A percentile compares a stretch with the other conserved stretches of the same genome.
Conservation (phyloP, 2,113 vertebrate species). For the Monarcha castaneiventris region DNA sequence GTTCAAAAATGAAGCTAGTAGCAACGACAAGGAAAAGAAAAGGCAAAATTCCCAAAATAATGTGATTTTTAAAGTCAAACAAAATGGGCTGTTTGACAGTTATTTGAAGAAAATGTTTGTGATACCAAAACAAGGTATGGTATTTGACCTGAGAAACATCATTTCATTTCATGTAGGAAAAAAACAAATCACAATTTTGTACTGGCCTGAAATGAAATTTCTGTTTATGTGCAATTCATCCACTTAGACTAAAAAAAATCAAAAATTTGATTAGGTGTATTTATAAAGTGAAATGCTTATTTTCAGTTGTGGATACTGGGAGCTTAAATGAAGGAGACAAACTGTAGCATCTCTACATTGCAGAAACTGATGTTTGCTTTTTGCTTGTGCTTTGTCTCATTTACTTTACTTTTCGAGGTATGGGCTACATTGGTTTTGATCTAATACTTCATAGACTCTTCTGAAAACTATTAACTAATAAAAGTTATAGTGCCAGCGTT, state of each 20-base stretch:
- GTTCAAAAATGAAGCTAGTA: background rate
- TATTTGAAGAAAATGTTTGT: background rate
- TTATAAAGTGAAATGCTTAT: background rate
- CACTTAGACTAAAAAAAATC: background rate
- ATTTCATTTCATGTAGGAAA: background rate
- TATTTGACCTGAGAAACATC: background rate
- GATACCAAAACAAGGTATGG: background rate
- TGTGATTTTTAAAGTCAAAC: background rate
- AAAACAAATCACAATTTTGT: background rate
- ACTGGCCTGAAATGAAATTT: background rate
- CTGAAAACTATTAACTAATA: background rate
- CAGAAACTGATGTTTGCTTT: background rate
- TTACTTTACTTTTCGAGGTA: background rate
- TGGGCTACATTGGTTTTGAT: background rate
- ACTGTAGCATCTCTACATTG: background rate
- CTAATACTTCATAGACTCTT: background rate
- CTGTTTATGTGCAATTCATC: background rate
- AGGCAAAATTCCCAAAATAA: background rate
- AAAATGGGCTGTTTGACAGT: background rate
- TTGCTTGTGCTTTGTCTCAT: background rate
- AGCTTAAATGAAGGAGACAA: background rate
- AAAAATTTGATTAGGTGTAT: background rate
- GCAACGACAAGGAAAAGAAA: background rate
- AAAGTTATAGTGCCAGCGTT: background rate
- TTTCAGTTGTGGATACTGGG: background rate